Percentiles rank a stretch among this genome's conserved stretches.
Conservation (phyloP, 2,797 vertebrate species). For the Macrochelys suwanniensis region DNA sequence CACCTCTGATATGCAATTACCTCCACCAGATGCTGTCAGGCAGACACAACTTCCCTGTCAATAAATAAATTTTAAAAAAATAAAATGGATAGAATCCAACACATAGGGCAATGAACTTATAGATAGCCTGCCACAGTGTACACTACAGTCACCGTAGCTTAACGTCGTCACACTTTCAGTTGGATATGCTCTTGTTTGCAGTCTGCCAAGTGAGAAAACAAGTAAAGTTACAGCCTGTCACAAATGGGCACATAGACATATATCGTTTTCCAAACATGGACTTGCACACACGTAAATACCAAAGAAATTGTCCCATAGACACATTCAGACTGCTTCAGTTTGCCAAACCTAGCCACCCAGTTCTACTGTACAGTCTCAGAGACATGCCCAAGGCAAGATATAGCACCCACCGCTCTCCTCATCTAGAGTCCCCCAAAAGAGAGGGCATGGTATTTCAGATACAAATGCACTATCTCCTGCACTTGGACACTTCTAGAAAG, state of each 20-base stretch:
- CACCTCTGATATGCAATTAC: neutral
- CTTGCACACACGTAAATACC: neutral
- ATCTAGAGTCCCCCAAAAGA: neutral
- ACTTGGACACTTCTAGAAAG: neutral
- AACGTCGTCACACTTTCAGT: neutral
- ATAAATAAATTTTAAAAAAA: neutral
- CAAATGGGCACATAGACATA: neutral
- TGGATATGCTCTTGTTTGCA: neutral
- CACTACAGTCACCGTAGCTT: neutral
- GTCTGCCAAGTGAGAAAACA: neutral
- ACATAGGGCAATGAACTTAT: neutral
- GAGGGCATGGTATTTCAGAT: neutral
- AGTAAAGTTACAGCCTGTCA: neutral
- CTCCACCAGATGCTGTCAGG: neutral
- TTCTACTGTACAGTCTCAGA: neutral
- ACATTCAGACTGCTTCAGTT: neutral
- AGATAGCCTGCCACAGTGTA: neutral
- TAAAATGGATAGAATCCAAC: neutral
- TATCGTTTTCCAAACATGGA: neutral
- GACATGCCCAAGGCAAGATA: slow-evolving; percentile 11
- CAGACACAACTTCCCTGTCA: neutral
- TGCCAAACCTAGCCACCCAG: neutral
- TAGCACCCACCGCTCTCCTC: neutral
- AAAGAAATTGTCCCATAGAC: neutral
- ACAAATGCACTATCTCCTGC: neutral